A percentile compares a stretch with the other conserved stretches of the same genome.
phyloP scores from a whole-genome alignment of 53 echinoderm and acorn worm species.

The Crossaster papposus region DNA sequence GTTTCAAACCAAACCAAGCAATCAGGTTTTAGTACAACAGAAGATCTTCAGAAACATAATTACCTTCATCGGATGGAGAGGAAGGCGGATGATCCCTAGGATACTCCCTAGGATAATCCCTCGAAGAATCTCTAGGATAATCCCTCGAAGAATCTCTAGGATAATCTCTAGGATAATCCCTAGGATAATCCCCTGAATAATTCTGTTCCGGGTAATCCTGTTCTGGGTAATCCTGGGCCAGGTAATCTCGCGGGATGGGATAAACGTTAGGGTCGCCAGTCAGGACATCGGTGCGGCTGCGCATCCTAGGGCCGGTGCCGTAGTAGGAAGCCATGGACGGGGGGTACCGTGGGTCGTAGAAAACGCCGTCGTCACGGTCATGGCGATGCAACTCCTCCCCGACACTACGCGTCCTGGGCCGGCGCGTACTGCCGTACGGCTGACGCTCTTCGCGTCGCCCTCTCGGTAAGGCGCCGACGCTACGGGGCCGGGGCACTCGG shows the following conservation, averaged over 20 bases:
- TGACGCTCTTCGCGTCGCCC: slow-evolving; percentile 8
- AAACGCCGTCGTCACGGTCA: slow-evolving; percentile 32
- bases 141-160: no score
- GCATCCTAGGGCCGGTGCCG: slow-evolving; percentile 47
- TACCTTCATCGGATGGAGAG: slow-evolving; percentile 60
- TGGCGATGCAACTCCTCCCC: slow-evolving; percentile 23
- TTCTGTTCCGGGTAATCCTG: slow-evolving; percentile 14
- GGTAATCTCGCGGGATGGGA: slow-evolving; percentile 50
- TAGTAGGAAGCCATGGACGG: slow-evolving; percentile 37
- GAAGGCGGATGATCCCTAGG: not conserved
- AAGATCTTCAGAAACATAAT: slow-evolving; percentile 32
- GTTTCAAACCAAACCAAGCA: not conserved
- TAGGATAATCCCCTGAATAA: slow-evolving; percentile 12
- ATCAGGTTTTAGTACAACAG: slow-evolving; percentile 41
- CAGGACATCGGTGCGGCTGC: slow-evolving; percentile 23
- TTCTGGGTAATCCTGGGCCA: slow-evolving; percentile 6
- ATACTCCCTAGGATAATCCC: no score
- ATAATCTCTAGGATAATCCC: slow-evolving; percentile 16
- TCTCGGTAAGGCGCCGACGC: slow-evolving; percentile 25
- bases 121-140: not conserved
- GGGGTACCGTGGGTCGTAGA: slow-evolving; percentile 12
- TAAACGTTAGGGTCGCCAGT: slow-evolving; percentile 54
- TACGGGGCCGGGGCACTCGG: slow-evolving; percentile 8
- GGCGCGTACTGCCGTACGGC: slow-evolving; percentile 13
- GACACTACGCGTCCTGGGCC: slow-evolving; percentile 17